A percentile compares a stretch with the other conserved stretches of the same genome.
These are phyloP conservation scores for Hippocampus comes DNA, from an alignment of 2,113 vertebrate species.

Conservation along the genomic window DNA sequence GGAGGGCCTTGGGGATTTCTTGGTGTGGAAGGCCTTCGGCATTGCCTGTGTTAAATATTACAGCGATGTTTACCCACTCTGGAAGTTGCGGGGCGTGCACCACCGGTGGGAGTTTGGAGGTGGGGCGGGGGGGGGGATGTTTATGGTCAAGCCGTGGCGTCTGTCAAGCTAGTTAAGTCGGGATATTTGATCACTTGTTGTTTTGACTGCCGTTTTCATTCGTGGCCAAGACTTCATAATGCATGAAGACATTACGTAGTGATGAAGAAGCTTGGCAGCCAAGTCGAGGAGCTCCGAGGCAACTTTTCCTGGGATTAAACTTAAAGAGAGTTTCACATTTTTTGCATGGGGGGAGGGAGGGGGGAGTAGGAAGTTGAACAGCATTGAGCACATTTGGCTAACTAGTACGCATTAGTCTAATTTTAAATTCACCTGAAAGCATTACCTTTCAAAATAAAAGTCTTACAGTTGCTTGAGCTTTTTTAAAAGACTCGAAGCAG, in stretches of 20 bases:
- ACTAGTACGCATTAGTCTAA: no score
- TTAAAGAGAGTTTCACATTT: conserved; percentile 19
- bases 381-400: background rate
- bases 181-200: conserved; percentile 70
- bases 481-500: no score
- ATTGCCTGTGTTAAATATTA: conserved; percentile 73
- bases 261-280: conserved; percentile 66
- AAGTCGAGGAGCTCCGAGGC: conserved; percentile 36
- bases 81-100: conserved; percentile 41
- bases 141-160: conserved; percentile 74
- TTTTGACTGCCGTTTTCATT: conserved; percentile 67
- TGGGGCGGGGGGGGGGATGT: conserved; percentile 43
- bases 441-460: no score
- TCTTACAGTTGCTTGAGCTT: no score
- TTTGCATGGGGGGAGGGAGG: background rate
- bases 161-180: conserved; percentile 49
- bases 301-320: conserved; percentile 48
- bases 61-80: conserved; percentile 68
- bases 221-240: conserved; percentile 65
- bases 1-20: no score
- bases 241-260: conserved; percentile 68
- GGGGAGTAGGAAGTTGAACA: background rate
- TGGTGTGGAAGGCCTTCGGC: conserved; percentile 55
- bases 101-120: conserved; percentile 39
- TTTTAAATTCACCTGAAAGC: no score